phyloP scores from a whole-genome alignment of 2,888 invertebrate species.

The Ophioninae sp. region DNA sequence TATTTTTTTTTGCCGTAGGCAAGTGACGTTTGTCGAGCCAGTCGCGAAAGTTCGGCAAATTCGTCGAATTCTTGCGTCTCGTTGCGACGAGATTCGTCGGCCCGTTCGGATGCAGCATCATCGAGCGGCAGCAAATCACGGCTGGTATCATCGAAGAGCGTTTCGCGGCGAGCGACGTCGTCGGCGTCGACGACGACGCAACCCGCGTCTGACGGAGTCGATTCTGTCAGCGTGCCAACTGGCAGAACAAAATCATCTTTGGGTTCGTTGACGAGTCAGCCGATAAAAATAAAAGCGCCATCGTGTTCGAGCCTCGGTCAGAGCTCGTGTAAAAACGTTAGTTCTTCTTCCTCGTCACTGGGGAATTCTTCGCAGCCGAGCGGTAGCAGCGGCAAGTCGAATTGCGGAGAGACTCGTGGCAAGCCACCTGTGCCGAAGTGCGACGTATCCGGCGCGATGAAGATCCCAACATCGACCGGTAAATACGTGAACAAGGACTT shows the following conservation, averaged over 20 bases:
- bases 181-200: conserved; percentile 14
- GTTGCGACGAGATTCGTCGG: conserved; percentile 38
- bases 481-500: conserved; percentile 87
- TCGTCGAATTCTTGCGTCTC: conserved; percentile 47
- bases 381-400: conserved; percentile 68
- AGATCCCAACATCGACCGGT: conserved; percentile 66
- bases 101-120: conserved; percentile 41
- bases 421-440: conserved; percentile 82
- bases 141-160: conserved; percentile 69
- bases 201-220: conserved; percentile 46
- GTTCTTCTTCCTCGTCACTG: conserved; percentile 42
- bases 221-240: conserved; percentile 76
- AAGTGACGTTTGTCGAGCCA: conserved; percentile 61
- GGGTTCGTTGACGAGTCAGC: conserved; percentile 75
- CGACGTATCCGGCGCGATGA: conserved; percentile 73
- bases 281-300: conserved; percentile 74
- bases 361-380: conserved; percentile 16
- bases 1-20: conserved; percentile 26
- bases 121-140: conserved; percentile 67
- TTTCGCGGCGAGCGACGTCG: conserved; percentile 74
- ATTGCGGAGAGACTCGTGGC: conserved; percentile 73
- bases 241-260: conserved; percentile 77
- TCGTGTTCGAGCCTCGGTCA: conserved; percentile 62
- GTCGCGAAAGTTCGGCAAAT: conserved; percentile 62
- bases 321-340: conserved; percentile 63